These are phyloP conservation scores for Philaethria dido DNA, from an alignment of 2,888 invertebrate species.

Conservation along the genomic window DNA sequence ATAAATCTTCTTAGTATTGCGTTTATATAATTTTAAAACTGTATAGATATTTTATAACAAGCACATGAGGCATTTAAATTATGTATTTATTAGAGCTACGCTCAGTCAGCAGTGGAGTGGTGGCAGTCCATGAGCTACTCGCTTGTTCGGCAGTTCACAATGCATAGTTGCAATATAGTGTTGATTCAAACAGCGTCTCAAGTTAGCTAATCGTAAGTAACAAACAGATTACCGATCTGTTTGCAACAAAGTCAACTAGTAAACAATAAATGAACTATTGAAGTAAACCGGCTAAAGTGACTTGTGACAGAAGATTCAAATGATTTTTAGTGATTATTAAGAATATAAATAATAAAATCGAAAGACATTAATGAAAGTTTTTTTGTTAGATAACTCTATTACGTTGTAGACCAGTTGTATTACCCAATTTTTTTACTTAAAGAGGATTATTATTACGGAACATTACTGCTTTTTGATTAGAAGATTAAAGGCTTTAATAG, in stretches of 20 bases:
- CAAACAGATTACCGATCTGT: background rate
- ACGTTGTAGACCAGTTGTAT: background rate
- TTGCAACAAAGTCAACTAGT: background rate
- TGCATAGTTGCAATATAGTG: conserved; percentile 7
- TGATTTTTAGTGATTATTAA: background rate
- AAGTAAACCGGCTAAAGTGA: background rate
- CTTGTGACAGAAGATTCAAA: background rate
- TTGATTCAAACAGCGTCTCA: background rate
- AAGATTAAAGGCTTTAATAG: background rate
- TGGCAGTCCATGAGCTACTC: conserved; percentile 12
- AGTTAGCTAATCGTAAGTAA: conserved; percentile 7
- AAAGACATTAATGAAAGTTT: background rate
- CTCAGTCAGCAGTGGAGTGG: conserved; percentile 6
- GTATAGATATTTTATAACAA: conserved; percentile 5
- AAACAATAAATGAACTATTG: background rate
- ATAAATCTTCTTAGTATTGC: background rate
- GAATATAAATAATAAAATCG: background rate
- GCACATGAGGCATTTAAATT: conserved; percentile 14
- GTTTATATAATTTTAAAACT: conserved; percentile 5
- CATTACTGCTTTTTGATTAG: background rate
- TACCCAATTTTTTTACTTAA: background rate
- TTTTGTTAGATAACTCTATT: background rate
- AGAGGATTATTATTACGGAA: background rate
- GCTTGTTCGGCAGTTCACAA: conserved; percentile 7
- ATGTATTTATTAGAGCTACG: conserved; percentile 1